These are phyloP conservation scores for Drosophila melanogaster DNA, from an alignment of 1,140 invertebrate genomes.

Conservation along the genomic window Release_6_plus_ISO1_MT NT_033777.3:29548501-29549000, in stretches of 20 bases:
- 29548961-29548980: slow-evolving; percentile 74
- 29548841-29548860: slow-evolving; percentile 26
- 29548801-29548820: slow-evolving; percentile 60
- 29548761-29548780: slow-evolving; percentile 83
- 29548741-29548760: slow-evolving; percentile 64
- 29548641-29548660: slow-evolving; percentile 72
- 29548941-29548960: slow-evolving; percentile 61
- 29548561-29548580: slow-evolving; percentile 8
- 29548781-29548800: slow-evolving; percentile 67
- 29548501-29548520: no score
- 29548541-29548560: no score
- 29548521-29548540: no score
- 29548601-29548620: slow-evolving; percentile 80
- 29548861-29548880: neutral
- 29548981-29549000: slow-evolving; percentile 62
- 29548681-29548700: slow-evolving; percentile 82
- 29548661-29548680: slow-evolving; percentile 46
- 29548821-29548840: slow-evolving; percentile 82
- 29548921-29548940: slow-evolving; percentile 82
- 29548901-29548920: slow-evolving; percentile 52
- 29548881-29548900: slow-evolving; percentile 18
- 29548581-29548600: slow-evolving; percentile 9
- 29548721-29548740: slow-evolving; percentile 80
- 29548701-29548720: slow-evolving; percentile 81
- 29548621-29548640: slow-evolving; percentile 81